Base-by-base conservation (phyloP, 2,888 invertebrate genomes). In the Ochropleura leucogaster region DNA sequence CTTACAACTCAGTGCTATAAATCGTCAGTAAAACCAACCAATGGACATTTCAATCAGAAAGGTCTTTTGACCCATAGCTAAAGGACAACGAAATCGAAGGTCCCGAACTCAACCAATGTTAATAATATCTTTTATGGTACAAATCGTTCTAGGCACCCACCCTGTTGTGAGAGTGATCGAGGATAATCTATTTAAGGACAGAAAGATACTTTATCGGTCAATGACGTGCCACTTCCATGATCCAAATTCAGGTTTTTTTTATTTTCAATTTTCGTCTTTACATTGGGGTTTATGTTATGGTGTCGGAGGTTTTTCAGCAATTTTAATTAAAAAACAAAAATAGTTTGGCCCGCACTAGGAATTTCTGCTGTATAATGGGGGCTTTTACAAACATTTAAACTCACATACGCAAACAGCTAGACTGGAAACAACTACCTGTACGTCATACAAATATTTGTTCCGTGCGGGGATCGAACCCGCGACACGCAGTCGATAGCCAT, bases 201-300 rank as follows among this genome's bases (percentile, higher is more conserved):
- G 47, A 42, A 42, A 14, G 46, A 57, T 55, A 71, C n/a, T 42
- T 64, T 69, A 44, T 40, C n/a, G 16, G 65, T 30, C 64, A 70
- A n/a, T 55, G 51, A 44, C 51, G 30, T 44, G 6, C 14, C 9
- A 51, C n/a, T 4, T 55, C 20, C 44, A n/a, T 68, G 40, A 12
- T 59, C n/a, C 12, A 51, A 44, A 18, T 44, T 18, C 44, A 44
- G 9, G 7, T 51, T 65, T 44, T 65, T 44, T 66, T 16, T 51
- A 14, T 42, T 65, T 42, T 51, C 10, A 44, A 30, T 62, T 64
- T 55, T 30, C 59, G 14, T 30, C 8, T 4, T 8, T 59, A 59
- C 40, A 40, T 9, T 59, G 18, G 5, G 9, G n/a, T 4, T 53
- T n/a, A 53, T n/a, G n/a, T 53, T 53, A 10, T n/a, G 53, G 18